Percentiles rank a stretch among this genome's conserved stretches.
Conservation (phyloP, 2,797 vertebrate genomes). For the Petrocephalus sullivani region DNA sequence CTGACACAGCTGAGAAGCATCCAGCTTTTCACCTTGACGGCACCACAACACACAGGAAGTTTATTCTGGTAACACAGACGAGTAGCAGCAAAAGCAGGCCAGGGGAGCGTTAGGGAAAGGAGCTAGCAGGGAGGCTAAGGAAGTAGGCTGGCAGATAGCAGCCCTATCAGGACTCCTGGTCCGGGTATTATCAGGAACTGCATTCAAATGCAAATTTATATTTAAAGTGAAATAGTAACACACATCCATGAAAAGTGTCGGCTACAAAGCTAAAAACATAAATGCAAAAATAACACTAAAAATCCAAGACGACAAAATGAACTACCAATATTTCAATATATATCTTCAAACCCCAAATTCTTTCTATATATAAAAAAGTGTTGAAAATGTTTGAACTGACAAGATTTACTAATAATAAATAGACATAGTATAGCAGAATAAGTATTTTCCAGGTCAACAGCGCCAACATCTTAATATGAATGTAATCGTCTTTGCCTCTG, state of each 20-base stretch:
- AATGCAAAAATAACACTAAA: neutral
- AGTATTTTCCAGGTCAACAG: neutral
- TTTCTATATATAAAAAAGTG: neutral
- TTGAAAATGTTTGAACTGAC: neutral
- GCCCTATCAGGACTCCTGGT: neutral
- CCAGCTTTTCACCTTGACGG: conserved; percentile 9
- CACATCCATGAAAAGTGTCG: neutral
- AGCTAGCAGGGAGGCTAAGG: neutral
- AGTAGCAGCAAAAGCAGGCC: neutral
- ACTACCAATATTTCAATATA: neutral
- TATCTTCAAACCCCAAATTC: neutral
- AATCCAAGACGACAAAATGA: neutral
- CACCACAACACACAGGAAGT: neutral
- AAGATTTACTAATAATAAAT: neutral
- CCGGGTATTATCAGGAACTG: neutral
- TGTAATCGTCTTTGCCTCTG: neutral
- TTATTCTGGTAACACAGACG: neutral
- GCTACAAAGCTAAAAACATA: neutral
- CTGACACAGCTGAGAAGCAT: neutral
- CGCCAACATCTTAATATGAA: neutral
- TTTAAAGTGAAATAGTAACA: neutral
- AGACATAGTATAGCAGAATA: neutral
- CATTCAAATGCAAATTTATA: neutral
- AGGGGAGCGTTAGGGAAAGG: neutral
- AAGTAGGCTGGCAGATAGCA: neutral